A percentile compares a stretch with the other conserved stretches of the same genome.
phyloP scores from a whole-genome alignment of 2,113 vertebrate genomes.

The Leiothrix lutea region DNA sequence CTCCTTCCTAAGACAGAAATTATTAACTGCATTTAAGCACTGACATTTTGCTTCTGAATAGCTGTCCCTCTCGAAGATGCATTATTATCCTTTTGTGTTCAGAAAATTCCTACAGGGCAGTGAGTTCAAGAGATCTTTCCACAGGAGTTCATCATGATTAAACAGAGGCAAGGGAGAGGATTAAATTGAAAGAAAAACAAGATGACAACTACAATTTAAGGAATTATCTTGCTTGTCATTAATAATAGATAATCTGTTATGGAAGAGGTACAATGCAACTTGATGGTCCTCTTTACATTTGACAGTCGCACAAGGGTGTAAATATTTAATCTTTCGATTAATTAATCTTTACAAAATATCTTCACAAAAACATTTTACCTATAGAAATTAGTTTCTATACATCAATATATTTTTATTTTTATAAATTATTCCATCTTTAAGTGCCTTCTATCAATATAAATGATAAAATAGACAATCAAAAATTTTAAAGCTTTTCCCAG shows the following conservation, averaged over 20 bases:
- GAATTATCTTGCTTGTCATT: conserved; percentile 50
- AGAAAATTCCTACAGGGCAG: conserved; percentile 38
- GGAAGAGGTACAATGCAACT: conserved; percentile 69
- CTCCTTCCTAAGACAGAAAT: conserved; percentile 37
- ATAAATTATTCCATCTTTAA: conserved; percentile 89
- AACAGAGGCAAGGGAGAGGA: conserved; percentile 38
- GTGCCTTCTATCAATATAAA: conserved; percentile 86
- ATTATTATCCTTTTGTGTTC: conserved; percentile 30
- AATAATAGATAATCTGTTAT: conserved; percentile 42
- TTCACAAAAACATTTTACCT: conserved; percentile 81
- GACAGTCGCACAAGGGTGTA: conserved; percentile 69
- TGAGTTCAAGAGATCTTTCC: conserved; percentile 57
- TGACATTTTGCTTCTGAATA: conserved; percentile 45
- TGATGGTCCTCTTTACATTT: conserved; percentile 68
- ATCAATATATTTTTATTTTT: conserved; percentile 86
- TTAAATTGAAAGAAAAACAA: conserved; percentile 22
- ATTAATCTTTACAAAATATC: conserved; percentile 82
- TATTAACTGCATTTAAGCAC: conserved; percentile 16
- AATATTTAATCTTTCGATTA: conserved; percentile 75
- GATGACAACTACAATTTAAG: conserved; percentile 16
- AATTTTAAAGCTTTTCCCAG: conserved; percentile 76
- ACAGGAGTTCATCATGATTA: conserved; percentile 33
- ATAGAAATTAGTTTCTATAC: conserved; percentile 84
- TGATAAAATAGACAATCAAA: conserved; percentile 88
- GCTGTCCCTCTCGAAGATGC: conserved; percentile 22